A percentile compares a stretch with the other conserved stretches of the same genome.
These are phyloP conservation scores for Sebastes reedi DNA, from an alignment of 2,797 vertebrate species.

Conservation along the genomic window DNA sequence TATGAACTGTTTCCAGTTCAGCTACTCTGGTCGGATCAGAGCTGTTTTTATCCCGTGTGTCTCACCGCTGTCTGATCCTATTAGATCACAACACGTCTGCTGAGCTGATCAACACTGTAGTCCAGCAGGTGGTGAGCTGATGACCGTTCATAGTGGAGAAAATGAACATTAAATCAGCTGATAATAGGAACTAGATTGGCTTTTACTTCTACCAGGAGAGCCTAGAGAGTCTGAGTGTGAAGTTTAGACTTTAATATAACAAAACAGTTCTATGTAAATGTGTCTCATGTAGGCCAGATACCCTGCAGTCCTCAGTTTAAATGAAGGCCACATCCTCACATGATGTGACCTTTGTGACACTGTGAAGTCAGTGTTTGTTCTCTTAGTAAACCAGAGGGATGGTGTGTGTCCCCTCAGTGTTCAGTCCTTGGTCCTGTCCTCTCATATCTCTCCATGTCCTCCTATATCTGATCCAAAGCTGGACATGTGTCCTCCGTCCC, in stretches of 20 bases:
- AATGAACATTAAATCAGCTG: slow-evolving; percentile 53
- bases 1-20: not conserved
- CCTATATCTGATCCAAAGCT: slow-evolving; percentile 10
- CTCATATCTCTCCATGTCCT: slow-evolving; percentile 9
- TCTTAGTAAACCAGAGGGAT: slow-evolving; percentile 2
- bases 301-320: slow-evolving; percentile 2
- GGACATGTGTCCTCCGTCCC: slow-evolving; percentile 19
- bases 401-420: not conserved
- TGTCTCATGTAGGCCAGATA: not conserved
- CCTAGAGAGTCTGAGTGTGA: not conserved
- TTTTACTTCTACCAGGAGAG: slow-evolving; percentile 26
- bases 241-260: not conserved
- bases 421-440: slow-evolving; percentile 3
- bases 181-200: slow-evolving; percentile 49
- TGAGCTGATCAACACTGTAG: slow-evolving; percentile 37
- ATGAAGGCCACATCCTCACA: slow-evolving; percentile 7
- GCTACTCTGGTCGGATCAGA: not conserved
- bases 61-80: slow-evolving; percentile 46
- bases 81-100: slow-evolving; percentile 40
- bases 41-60: not conserved
- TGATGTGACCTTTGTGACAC: not conserved
- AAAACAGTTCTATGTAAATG: not conserved
- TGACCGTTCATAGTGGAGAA: slow-evolving; percentile 51
- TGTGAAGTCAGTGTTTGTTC: not conserved
- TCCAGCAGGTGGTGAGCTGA: slow-evolving; percentile 55